Base-by-base conservation (phyloP, 1,140 invertebrate species). In the Micrasema longulum region DNA sequence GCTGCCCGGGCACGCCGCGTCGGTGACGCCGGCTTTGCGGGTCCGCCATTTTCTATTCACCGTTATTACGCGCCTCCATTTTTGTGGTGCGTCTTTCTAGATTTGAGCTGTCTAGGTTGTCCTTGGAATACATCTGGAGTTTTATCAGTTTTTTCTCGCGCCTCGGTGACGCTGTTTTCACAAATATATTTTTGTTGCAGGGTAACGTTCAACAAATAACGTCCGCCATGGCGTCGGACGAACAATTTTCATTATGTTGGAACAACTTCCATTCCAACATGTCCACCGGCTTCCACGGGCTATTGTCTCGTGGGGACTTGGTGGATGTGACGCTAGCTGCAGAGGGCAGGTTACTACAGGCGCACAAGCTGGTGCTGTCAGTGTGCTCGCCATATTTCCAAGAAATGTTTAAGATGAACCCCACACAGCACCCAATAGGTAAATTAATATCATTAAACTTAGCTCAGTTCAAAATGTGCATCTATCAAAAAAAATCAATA, bases 361-460 rank as follows among this genome's bases (percentile, higher is more conserved):
- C 92, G 74, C 93, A 95, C 82, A 92, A 92, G 82, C 82, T 94
- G 80, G 91, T 95, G 78, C 83, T 95, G 72, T 93, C 92, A 72
- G 92, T 95, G 73, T 95, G 93, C 84, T 94, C 92, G 81, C 91
- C 92, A 43, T 95, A 93, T 83, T 95, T 95, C 80, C 90, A 91
- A 84, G 90, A 92, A 82, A 88, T 95, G 80, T 94, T 95, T 81
- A 87, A 87, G 81, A 87, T 87, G 86, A 87, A 87, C 78, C 84
- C 86, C 72, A 87, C 86, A 80, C 85, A 87, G 77, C 86, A 88
- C 82, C 86, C 87, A 62, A 86, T 88, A 81, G 87, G 87, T 88
- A 80, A 62, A 41, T 38, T 36, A 43, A 10, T 7, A 18, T 62
- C 41, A 43, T n/a, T 14, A 12, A 10, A 5, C 35, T 57, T 35